phyloP scores from a whole-genome alignment of 2,113 vertebrate genomes.

The Natator depressus region DNA sequence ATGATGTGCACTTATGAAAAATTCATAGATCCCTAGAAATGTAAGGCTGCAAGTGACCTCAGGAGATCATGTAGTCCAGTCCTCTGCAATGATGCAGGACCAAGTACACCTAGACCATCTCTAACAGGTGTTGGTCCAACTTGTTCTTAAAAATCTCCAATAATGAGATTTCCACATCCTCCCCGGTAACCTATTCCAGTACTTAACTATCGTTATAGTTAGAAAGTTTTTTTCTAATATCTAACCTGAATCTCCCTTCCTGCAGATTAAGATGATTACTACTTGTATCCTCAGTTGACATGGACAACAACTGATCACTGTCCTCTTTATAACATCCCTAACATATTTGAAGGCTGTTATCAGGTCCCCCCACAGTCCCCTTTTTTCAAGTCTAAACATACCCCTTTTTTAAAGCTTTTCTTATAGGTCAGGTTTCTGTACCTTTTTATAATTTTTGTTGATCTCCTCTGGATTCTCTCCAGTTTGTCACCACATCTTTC shows the following conservation, averaged over 20 bases:
- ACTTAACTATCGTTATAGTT: not conserved
- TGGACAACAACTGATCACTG: not conserved
- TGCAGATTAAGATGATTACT: not conserved
- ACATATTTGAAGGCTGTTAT: not conserved
- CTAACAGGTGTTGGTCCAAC: not conserved
- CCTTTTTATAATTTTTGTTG: no score
- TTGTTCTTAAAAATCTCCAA: no score
- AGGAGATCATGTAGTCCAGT: not conserved
- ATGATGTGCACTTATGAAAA: not conserved
- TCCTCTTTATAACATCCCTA: not conserved
- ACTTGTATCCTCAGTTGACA: not conserved
- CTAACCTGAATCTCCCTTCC: not conserved
- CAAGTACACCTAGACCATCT: not conserved
- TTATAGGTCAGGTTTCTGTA: no score
- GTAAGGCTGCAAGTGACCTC: not conserved
- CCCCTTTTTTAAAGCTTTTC: no score
- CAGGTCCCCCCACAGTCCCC: not conserved
- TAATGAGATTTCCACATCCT: not conserved
- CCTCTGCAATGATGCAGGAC: not conserved
- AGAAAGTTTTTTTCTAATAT: not conserved
- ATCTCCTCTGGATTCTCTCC: not conserved
- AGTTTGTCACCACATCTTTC: not conserved
- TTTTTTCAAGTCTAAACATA: not conserved
- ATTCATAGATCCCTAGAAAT: not conserved
- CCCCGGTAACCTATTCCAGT: not conserved